These are phyloP conservation scores for Seriola aureovittata DNA, from an alignment of 2,113 vertebrate species.

Conservation along the genomic window DNA sequence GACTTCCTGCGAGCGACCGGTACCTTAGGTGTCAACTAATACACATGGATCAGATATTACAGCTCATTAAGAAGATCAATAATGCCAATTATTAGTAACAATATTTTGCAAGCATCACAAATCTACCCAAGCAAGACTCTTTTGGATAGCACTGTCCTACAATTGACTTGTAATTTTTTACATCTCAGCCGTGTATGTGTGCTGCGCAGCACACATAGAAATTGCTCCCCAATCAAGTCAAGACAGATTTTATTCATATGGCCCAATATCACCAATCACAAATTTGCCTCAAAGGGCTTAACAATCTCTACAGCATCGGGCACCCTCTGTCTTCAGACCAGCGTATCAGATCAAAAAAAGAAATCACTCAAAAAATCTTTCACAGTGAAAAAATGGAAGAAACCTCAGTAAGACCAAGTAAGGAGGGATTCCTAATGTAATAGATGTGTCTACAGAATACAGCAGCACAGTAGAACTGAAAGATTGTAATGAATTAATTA, in stretches of 20 bases:
- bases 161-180: background rate
- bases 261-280: too few relatives aligned
- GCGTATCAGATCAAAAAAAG: too few relatives aligned
- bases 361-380: too few relatives aligned
- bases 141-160: background rate
- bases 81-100: conserved; percentile 4
- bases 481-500: too few relatives aligned
- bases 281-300: too few relatives aligned
- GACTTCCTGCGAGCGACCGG: conserved; percentile 10
- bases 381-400: too few relatives aligned
- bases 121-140: background rate
- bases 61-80: conserved; percentile 50
- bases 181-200: background rate
- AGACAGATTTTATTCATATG: background rate
- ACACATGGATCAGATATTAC: conserved; percentile 20
- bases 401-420: too few relatives aligned
- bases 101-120: background rate
- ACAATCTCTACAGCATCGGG: too few relatives aligned
- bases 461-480: too few relatives aligned
- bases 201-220: background rate
- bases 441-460: too few relatives aligned
- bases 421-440: too few relatives aligned
- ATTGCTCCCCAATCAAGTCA: background rate
- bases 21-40: conserved; percentile 24
- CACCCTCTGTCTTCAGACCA: too few relatives aligned